Evolutionary conservation across 2,797 vertebrate species (phyloP), one percentile per base, ranked within the genome.

Genomic region (Furcifer pardalis): DNA sequence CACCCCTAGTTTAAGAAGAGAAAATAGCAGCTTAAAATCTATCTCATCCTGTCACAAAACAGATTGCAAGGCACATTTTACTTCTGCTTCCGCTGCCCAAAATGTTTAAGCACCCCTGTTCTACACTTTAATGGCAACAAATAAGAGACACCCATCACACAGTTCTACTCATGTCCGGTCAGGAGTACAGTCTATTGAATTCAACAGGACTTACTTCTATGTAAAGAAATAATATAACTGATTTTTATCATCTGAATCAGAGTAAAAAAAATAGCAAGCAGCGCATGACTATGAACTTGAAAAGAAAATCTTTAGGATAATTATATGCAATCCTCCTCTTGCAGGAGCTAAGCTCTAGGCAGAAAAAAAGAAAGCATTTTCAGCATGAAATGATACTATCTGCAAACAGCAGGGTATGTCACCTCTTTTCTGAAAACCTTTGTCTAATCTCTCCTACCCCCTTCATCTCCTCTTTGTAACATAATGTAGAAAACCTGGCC

Each of bases 361-460:
- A 42, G 4, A 78, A 42, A 0, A 25, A 42, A 79, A 73, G 63
- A 0, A 73, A 32, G 17, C 35, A 0, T 30, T 75, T 80, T 60
- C 76, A 73, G 72, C 66, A 68, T 77, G 59, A 86, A 92, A 90
- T 91, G 90, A 92, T 91, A 91, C 74, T 89, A 86, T 89, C 87
- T 84, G 42, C 83, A 83, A n/a, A 65, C 87, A 86, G 77, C 71
- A 87, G 87, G 91, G 81, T 88, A 73, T 77, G 90, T 91, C 83
- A 82, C 80, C 75, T 88, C 80, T 89, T 93, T 86, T 91, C 91
- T 86, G 82, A 91, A 89, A 87, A 84, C 83, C 86, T 91, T 91
- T 44, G 52, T 91, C 89, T 89, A 84, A 84, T 90, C 92, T 90
- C 84, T 92, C 85, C 19, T 79, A n/a, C n/a, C 49, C 80, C 90